These are phyloP conservation scores for Choristoneura fumiferana DNA, from an alignment of 1,140 invertebrate genomes.

Conservation along the genomic window DNA sequence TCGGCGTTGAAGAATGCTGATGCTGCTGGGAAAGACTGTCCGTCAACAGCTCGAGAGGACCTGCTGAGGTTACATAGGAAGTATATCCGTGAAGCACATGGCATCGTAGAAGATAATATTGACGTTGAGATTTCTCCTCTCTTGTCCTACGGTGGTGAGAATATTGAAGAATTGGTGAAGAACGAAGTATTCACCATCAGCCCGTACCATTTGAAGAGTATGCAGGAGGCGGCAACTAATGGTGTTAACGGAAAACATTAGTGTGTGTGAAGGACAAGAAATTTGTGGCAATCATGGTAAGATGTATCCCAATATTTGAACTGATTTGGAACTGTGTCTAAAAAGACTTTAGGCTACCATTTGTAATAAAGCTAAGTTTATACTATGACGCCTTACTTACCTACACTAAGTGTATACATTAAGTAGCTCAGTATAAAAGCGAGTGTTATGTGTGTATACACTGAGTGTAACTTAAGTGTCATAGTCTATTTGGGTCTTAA, in stretches of 20 bases:
- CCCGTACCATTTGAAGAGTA: conserved; percentile 80
- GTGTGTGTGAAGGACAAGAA: too few species aligned
- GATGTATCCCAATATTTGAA: too few species aligned
- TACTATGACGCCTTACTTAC: too few species aligned
- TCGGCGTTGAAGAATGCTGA: conserved; percentile 98
- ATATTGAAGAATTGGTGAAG: conserved; percentile 82
- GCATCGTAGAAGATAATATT: conserved; percentile 83
- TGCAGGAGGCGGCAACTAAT: conserved; percentile 44
- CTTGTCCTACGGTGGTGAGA: conserved; percentile 94
- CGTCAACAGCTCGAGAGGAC: conserved; percentile 90
- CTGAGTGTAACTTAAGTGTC: too few species aligned
- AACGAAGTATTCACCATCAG: conserved; percentile 83
- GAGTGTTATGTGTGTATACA: too few species aligned
- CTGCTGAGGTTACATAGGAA: conserved; percentile 90
- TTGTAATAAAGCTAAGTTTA: too few species aligned
- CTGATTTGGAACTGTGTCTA: too few species aligned
- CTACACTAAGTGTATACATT: too few species aligned
- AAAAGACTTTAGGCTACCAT: too few species aligned
- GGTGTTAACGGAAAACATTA: conserved; percentile 53
- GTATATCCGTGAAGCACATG: conserved; percentile 92
- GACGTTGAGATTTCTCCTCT: conserved; percentile 95
- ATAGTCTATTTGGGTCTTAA: too few species aligned
- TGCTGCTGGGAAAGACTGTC: conserved; percentile 91
- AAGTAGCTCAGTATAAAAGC: too few species aligned
- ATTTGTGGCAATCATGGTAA: too few species aligned